A percentile compares a stretch with the other conserved stretches of the same genome.
Conservation (phyloP, 2,797 vertebrate species). For the Microctenopoma steveboyesi region DNA sequence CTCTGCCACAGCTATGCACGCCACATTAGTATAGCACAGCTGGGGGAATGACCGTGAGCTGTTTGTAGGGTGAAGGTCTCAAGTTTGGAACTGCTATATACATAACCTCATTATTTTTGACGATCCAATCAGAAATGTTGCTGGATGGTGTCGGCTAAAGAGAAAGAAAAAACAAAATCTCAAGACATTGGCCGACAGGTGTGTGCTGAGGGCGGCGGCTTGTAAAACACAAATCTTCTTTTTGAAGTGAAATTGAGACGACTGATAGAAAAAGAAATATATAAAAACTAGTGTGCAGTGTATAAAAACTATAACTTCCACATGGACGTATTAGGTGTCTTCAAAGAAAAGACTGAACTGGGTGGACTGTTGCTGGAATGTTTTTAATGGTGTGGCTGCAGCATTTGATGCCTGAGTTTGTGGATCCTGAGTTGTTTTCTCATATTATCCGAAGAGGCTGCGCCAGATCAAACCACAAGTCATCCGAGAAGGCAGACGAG, state of each 20-base stretch:
- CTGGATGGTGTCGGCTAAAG: neutral
- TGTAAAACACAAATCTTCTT: conserved; percentile 14
- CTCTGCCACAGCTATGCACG: conserved; percentile 29
- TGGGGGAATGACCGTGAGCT: conserved; percentile 23
- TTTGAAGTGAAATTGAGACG: conserved; percentile 3
- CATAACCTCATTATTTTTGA: neutral
- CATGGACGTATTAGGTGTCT: conserved; percentile 49
- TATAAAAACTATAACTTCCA: conserved; percentile 39
- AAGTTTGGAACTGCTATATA: conserved; percentile 25
- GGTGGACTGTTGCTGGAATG: conserved; percentile 34
- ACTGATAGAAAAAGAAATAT: conserved; percentile 11
- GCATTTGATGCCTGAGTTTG: conserved; percentile 28
- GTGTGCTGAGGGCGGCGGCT: conserved; percentile 37
- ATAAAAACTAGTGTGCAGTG: neutral
- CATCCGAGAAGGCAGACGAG: conserved; percentile 21
- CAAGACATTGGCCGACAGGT: neutral
- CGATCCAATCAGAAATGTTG: neutral
- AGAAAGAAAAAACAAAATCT: neutral
- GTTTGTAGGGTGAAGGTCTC: conserved; percentile 22
- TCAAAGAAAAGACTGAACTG: conserved; percentile 42
- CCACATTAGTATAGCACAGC: conserved; percentile 26
- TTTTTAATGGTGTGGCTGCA: conserved; percentile 44
- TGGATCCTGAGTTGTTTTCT: conserved; percentile 28
- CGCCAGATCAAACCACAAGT: conserved; percentile 13
- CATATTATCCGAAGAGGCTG: conserved; percentile 23